phyloP scores from a whole-genome alignment of 2,888 invertebrate species.

The Anarsia innoxiella region DNA sequence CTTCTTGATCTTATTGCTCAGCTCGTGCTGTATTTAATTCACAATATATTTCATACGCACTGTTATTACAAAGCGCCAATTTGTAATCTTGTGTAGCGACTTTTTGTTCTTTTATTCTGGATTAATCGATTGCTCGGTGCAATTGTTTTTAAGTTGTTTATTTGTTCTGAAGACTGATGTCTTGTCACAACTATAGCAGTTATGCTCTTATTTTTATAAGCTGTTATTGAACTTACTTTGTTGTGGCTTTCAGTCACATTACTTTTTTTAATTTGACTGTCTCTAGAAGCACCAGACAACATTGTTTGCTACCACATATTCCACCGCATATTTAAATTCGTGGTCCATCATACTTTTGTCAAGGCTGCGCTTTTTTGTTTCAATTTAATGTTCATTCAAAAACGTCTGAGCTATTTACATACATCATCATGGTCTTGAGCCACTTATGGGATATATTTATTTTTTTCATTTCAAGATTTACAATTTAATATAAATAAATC shows the following conservation, averaged over 20 bases:
- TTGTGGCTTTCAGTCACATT: too few relatives aligned
- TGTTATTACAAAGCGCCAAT: slow-evolving; percentile 37
- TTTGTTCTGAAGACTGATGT: too few relatives aligned
- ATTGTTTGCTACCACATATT: slow-evolving; percentile 37
- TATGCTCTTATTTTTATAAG: too few relatives aligned
- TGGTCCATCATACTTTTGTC: slow-evolving; percentile 46
- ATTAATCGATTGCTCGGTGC: slow-evolving; percentile 18
- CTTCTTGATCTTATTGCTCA: slow-evolving; percentile 45
- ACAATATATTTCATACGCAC: slow-evolving; percentile 34
- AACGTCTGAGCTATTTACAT: slow-evolving; percentile 22
- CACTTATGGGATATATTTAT: slow-evolving; percentile 40
- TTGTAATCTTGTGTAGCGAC: slow-evolving; percentile 34
- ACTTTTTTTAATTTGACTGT: too few relatives aligned
- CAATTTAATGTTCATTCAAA: slow-evolving; percentile 52
- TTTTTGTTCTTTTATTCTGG: slow-evolving; percentile 21
- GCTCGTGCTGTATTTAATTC: slow-evolving; percentile 40
- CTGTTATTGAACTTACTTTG: too few relatives aligned
- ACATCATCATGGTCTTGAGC: too few relatives aligned
- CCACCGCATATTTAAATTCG: slow-evolving; percentile 25
- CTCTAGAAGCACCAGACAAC: too few relatives aligned
- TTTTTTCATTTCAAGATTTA: slow-evolving; percentile 55
- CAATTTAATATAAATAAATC: slow-evolving; percentile 33
- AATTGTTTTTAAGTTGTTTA: slow-evolving; percentile 15
- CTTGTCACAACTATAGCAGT: too few relatives aligned
- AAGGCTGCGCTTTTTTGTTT: slow-evolving; percentile 46